Evolutionary conservation across 1,140 invertebrate genomes (phyloP), one percentile per base, ranked within the genome.

Genomic region (Drosophila nasuta): DNA sequence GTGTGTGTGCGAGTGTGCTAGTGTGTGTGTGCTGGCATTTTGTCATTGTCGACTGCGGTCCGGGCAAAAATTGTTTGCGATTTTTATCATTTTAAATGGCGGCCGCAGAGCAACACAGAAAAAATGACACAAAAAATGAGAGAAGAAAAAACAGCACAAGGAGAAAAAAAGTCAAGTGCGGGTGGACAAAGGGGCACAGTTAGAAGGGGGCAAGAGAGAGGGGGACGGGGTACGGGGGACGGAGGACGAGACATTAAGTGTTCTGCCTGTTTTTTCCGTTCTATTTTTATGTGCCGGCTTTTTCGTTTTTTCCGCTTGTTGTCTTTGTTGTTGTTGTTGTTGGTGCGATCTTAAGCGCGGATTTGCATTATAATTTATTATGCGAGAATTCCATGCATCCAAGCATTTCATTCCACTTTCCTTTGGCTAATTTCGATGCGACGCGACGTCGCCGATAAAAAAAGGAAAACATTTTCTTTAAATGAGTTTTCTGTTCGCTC

Each of bases 331-430:
- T 5, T 28, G 25, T 41, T 65, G 38, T 67, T 73, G 77, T 86
- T 83, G 81, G 69, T 83, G 77, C 51, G 81, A 86, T 86, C 79
- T 76, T 54, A 63, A 73, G 64, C 66, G 35, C 59, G 79, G 82
- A 86, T 86, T 86, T 86, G 79, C 82, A 82, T 87, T 82, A 86
- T 86, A 87, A 87, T 86, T 86, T 86, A 86, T 86, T 82, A 75
- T 69, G 70, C 70, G 54, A 67, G 82, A 83, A 85, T 48, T 64
- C 78, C 66, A 75, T 87, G 82, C 79, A 87, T 82, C 52, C 79
- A 72, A 67, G 25, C 63, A 58, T 69, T 68, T 67, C 49, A 66
- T 60, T 20, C 13, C 48, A 33, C 28, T 58, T 65, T 59, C 35
- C 60, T 48, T 41, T 87, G 79, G 68, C 82, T 86, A 86, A 86